Evolutionary conservation across 92 coral and sea anemone species (phyloP).

Genomic region (Blastomussa wellsi): DNA sequence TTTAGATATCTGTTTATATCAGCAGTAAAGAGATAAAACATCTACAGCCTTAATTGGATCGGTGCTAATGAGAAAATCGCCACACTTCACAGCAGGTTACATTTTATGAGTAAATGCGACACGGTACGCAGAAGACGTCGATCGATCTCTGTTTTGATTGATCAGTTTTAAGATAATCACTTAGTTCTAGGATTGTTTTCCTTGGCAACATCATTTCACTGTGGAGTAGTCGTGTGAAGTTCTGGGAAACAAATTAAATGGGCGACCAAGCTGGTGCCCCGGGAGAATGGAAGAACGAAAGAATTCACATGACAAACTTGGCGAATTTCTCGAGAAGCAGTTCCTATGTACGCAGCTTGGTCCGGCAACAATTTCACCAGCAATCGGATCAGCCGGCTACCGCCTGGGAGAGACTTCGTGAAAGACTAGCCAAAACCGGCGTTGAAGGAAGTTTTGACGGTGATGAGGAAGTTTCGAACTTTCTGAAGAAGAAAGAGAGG

Average conservation of each 20-base stretch:
- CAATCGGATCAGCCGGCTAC: constrained; percentile 25
- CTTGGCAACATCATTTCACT: constrained; percentile 12
- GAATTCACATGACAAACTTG: constrained; percentile 37
- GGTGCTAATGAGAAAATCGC: neutral
- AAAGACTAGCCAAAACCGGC: constrained; percentile 25
- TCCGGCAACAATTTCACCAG: constrained; percentile 50
- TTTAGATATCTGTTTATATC: neutral
- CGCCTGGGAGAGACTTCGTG: constrained; percentile 49
- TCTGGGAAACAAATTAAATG: neutral
- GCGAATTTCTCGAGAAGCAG: constrained; percentile 43
- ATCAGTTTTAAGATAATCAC: neutral
- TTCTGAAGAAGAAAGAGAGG: constrained; percentile 21
- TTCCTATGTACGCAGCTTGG: constrained; percentile 41
- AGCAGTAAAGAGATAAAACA: neutral
- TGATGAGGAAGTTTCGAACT: constrained; percentile 26
- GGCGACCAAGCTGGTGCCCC: constrained; percentile 4
- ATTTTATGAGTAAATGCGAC: neutral
- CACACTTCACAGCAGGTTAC: neutral
- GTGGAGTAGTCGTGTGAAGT: neutral
- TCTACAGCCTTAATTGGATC: constrained; percentile 17
- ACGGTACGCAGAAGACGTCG: neutral
- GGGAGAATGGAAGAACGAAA: constrained; percentile 28
- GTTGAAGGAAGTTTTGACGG: neutral
- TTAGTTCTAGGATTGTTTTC: neutral
- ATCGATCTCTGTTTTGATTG: neutral